Evolutionary conservation across 2,113 vertebrate species (phyloP).

Genomic region (Octodon degus): DNA sequence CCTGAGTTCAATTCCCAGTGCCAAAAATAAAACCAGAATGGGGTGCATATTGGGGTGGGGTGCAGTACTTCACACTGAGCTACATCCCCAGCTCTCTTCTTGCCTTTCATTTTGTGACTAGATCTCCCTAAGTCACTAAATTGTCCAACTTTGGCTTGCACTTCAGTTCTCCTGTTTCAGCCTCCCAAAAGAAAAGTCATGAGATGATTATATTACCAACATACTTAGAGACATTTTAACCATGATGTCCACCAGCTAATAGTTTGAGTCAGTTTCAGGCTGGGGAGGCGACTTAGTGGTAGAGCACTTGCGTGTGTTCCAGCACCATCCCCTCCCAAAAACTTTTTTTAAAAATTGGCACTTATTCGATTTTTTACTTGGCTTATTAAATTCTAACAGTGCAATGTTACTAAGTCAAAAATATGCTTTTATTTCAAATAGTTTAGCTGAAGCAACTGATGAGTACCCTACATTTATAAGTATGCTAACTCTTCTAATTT

Average conservation of each 20-base stretch:
- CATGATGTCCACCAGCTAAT: not conserved
- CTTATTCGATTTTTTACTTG: not conserved
- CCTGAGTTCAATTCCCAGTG: no score
- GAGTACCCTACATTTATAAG: not conserved
- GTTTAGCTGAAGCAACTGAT: not conserved
- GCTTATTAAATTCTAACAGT: constrained; percentile 29
- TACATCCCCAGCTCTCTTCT: not conserved
- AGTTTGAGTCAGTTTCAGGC: not conserved
- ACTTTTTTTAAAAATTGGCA: not conserved
- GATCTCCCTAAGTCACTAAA: not conserved
- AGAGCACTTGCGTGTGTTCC: not conserved
- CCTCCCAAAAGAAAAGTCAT: not conserved
- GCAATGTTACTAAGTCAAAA: constrained; percentile 25
- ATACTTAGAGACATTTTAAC: constrained; percentile 8
- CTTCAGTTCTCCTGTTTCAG: not conserved
- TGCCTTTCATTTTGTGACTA: not conserved
- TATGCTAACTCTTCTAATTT: constrained; percentile 19
- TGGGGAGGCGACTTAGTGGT: not conserved
- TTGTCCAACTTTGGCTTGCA: not conserved
- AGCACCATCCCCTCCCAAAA: not conserved
- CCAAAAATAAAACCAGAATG: no score
- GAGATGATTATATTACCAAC: constrained; percentile 19
- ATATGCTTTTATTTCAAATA: constrained; percentile 32
- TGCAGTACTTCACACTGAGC: not conserved
- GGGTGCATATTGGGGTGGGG: no score